Evolutionary conservation across 2,797 vertebrate genomes (phyloP), one percentile per base, ranked within the genome.

Genomic region (Chelmon rostratus): DNA sequence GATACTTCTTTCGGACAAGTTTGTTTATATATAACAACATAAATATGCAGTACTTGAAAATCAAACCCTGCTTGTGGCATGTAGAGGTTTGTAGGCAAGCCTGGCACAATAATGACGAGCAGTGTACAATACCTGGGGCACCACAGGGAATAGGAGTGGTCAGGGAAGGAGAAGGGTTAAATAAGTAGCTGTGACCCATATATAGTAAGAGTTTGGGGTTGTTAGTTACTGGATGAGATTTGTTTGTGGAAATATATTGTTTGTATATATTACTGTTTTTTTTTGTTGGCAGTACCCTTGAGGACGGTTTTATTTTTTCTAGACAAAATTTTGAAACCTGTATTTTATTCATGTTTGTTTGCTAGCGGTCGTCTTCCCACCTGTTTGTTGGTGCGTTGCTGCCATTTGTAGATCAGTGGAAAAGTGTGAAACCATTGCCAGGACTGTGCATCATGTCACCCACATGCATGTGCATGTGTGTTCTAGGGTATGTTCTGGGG

Each of bases 31-130:
- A 31, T 9, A 19, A 64, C 23, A 68, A 47, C 7, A 28, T 42
- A 10, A 33, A 68, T 37, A 46, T 50, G 15, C 25, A 44, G 19
- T n/a, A 23, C 6, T 33, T 46, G 1, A 38, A 68, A 52, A 70
- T 42, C 10, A 49, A 78, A 68, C 53, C 40, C 8, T 1, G 13
- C 62, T n/a, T 54, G 38, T 67, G 31, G 23, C 49, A 31, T 28
- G 3, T 9, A 33, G 58, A 79, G 78, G 79, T 84, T 31, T 31
- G 53, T 18, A 73, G 72, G 44, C 71, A 75, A 81, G 63, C 46
- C 40, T 64, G 18, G 12, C n/a, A 42, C 9, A 40, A 42, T 2
- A 42, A 42, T 9, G 40, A 42, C 13, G 28, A 31, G 3, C 28
- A n/a, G n/a, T 71, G 56, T 56, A 63, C n/a, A 79, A 68, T 11